Conservation (phyloP, 1,140 invertebrate genomes). For the Paracyclopina nana region DNA sequence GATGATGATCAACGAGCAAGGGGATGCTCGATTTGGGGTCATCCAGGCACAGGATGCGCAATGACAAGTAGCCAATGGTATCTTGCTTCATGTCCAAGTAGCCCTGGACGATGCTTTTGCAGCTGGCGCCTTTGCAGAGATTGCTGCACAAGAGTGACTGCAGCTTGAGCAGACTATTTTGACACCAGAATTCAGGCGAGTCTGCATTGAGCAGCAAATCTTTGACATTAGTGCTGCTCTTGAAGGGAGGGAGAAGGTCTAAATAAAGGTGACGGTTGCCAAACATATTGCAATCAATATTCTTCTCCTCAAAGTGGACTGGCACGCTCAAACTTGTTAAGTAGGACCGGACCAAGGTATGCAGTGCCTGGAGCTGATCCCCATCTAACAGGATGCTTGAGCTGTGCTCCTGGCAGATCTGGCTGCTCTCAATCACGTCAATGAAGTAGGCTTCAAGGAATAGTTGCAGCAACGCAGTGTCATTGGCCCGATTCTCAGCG, state of each 20-base stretch:
- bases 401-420: too few species aligned
- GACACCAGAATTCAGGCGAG: conserved; percentile 13
- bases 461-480: conserved; percentile 11
- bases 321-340: conserved; percentile 1
- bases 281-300: conserved; percentile 11
- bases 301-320: conserved; percentile 8
- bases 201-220: conserved; percentile 3
- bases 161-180: conserved; percentile 9
- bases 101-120: neutral
- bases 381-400: neutral
- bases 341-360: conserved; percentile 12
- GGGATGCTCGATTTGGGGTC: neutral
- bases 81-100: conserved; percentile 1
- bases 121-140: neutral
- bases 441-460: conserved; percentile 16
- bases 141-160: conserved; percentile 6
- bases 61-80: neutral
- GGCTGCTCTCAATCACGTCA: neutral
- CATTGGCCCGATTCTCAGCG: neutral
- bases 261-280: neutral
- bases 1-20: neutral
- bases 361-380: conserved; percentile 3
- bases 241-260: conserved; percentile 3
- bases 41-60: conserved; percentile 2
- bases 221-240: neutral